These are phyloP conservation scores for Drosophila leontia DNA, from an alignment of 1,140 invertebrate species.

Conservation along the genomic window DNA sequence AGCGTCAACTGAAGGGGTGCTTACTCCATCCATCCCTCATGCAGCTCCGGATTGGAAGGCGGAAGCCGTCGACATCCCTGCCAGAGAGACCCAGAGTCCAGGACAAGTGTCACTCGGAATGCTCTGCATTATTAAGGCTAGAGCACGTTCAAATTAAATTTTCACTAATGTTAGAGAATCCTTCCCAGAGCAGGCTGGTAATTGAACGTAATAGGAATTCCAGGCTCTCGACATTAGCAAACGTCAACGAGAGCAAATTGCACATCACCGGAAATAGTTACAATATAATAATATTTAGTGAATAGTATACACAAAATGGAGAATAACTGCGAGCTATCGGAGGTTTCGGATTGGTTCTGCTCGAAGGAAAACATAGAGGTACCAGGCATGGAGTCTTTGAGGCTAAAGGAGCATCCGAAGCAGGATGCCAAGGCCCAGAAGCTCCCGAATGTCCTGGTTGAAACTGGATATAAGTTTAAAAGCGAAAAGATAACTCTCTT, in stretches of 20 bases:
- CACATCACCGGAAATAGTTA: conserved; percentile 12
- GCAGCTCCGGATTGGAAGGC: conserved; percentile 2
- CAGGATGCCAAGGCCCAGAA: neutral
- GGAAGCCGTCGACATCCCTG: conserved; percentile 18
- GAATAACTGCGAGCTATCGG: conserved; percentile 6
- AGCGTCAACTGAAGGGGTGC: conserved; percentile 18
- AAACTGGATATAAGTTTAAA: neutral
- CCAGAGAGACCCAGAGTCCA: neutral
- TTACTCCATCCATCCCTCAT: neutral
- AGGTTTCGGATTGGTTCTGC: neutral
- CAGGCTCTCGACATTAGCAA: conserved; percentile 22
- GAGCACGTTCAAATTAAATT: conserved; percentile 46
- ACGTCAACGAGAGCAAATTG: neutral
- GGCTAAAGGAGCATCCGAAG: neutral
- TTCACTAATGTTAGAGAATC: conserved; percentile 17
- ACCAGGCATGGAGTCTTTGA: neutral
- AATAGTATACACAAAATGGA: conserved; percentile 7
- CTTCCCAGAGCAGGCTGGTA: conserved; percentile 42
- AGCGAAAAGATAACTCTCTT: neutral
- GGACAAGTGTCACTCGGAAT: conserved; percentile 38
- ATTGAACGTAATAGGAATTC: conserved; percentile 32
- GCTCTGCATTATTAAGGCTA: conserved; percentile 28
- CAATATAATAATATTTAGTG: conserved; percentile 6
- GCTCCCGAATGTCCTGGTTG: no score
- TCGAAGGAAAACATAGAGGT: neutral